Evolutionary conservation across 2,888 invertebrate genomes (phyloP), one percentile per base, ranked within the genome.

Genomic region (Cheilosia soror): DNA sequence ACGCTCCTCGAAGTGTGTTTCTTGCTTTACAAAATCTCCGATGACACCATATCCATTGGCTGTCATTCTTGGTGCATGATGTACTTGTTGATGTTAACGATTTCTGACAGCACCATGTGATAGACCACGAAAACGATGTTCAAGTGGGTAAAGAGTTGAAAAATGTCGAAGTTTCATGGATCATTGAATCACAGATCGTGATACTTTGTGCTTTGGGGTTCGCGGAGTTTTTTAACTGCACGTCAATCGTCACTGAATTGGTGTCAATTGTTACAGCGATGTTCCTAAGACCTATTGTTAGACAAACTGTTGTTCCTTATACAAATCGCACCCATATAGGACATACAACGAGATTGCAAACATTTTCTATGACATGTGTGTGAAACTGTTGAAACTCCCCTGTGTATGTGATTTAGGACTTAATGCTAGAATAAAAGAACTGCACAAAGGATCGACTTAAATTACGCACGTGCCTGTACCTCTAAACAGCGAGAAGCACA

Each of bases 11-110:
- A 25, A 37, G 37, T 66, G 77, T 75, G 81, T 58, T 72, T 75
- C 51, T 66, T 37, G 37, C 29, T 65, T 66, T 68, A 9, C 33
- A 66, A 73, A 68, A 68, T 65, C 58, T 58, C 63, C 69, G 62
- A 77, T 85, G 81, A 72, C 81, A 85, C 81, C 60, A 71, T 40
- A 81, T 81, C 85, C 85, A 85, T 81, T 76, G 85, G 72, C 62
- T 85, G 85, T 81, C 85, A 85, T 51, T 80, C 65, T 29, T 62
- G 42, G 44, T 47, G 65, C 73, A 42, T 66, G 84, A 80, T 84
- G 68, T 65, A 73, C 76, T 69, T 84, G 84, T 69, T 73, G 81
- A 81, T 72, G 71, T 68, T 72, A 31, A 57, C 68, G 62, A 62
- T 40, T 80, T 81, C 66, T 85, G 76, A 81, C 85, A 77, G 71